Base-by-base conservation (phyloP, 1,140 invertebrate genomes). In the Chironomus striatipennis region DNA sequence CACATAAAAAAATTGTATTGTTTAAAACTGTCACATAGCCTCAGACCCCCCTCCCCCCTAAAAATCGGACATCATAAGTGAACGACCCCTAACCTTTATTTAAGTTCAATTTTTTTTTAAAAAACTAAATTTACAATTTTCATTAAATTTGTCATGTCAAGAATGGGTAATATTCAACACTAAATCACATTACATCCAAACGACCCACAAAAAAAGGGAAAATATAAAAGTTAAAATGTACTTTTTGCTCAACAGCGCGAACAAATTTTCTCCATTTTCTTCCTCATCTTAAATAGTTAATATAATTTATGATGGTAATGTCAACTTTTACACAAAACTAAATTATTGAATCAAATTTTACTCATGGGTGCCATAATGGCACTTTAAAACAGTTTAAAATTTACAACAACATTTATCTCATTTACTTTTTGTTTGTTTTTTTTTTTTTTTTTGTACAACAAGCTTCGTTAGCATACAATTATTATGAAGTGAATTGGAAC, bases 381-480 rank as follows among this genome's bases (percentile, higher is more conserved):
- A 57, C 47, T 57, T 57, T 57, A 57, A 57, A 57, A 57, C 47
- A 57, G 47, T 57, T 57, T 57, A 57, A 57, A 57, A 57, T 57
- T 57, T 57, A 57, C 47, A 57, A 5, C 47, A 57, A 57, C 47
- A 15, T 57, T 57, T 57, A 57, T 57, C 47, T 57, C 47, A 57
- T 57, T 57, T n/a, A 57, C 9, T n/a, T 5, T 15, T 12, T 47
- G 8, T 10, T 43, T 47, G 8, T 57, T 57, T 57, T 57, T 57
- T 12, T 15, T 5, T 15, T 47, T 57, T 5, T 57, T 57, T 57
- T 57, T 57, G 15, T n/a, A 57, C 12, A 10, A 34, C 24, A 34
- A 34, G 24, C 24, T 34, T 34, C 24, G 24, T 34, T 2, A 34
- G 47, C 47, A n/a, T n/a, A 57, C 47, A 57, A 57, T 57, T 57